Base-by-base conservation (phyloP, 2,797 vertebrate species). In the Channa striata region DNA sequence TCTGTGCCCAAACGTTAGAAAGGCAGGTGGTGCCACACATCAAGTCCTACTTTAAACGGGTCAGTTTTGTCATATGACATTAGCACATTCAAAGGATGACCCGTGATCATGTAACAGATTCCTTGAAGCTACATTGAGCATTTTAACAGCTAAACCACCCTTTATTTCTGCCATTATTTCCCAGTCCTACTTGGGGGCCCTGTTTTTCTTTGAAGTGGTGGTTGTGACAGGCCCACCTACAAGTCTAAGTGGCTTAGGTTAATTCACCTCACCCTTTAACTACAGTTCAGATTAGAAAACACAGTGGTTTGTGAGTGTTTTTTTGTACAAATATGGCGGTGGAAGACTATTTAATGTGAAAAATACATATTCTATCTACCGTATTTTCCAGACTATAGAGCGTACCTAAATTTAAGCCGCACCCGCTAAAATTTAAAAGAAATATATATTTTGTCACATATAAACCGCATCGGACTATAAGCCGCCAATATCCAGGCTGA, bases 41-140 rank as follows among this genome's bases (percentile, higher is more conserved):
- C 59, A 61, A 54, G 51, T 21, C 25, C 42, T 48, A 60, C 68
- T 75, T 74, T 2, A 71, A 67, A n/a, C n/a, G n/a, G n/a, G n/a
- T 68, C 64, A 21, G 21, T 42, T 75, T 68, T 64, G n/a, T 34
- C 6, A 44, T 20, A 80, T 83, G 64, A 30, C 48, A 85, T 85
- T 60, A 63, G 16, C 13, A 53, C 30, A 51, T 44, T 75, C 11
- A 33, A 59, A 65, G 37, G 51, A 71, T 43, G n/a, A 47, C 23
- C 46, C 53, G 20, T 68, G 53, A 54, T 46, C 14, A 39, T 57
- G 9, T 60, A 57, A 68, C 43, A 59, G 43, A 59, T n/a, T 8
- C 3, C 43, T 17, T 44, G 43, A 1, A 48, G 30, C 21, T 21
- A 21, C 39, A 43, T 46, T 33, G 37, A 42, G 1, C n/a, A 44